Conservation (phyloP, 2,888 invertebrate species). For the Sinodicranocentrus sp. region DNA sequence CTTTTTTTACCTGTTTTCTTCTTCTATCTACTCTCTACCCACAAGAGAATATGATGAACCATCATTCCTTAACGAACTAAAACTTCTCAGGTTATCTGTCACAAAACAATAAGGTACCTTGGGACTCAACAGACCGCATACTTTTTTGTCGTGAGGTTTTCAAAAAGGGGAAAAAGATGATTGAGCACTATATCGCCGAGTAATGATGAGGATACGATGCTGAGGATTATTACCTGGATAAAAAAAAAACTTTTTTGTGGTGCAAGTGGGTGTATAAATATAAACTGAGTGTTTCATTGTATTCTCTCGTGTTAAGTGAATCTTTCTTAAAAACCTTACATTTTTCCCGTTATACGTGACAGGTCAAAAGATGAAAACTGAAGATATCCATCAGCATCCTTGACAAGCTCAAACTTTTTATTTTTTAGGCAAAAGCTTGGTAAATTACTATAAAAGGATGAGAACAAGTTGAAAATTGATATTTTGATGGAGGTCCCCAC, state of each 20-base stretch:
- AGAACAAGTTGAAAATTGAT: slow-evolving; percentile 74
- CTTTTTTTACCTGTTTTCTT: slow-evolving; percentile 44
- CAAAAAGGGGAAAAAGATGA: slow-evolving; percentile 52
- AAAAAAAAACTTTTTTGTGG: not conserved
- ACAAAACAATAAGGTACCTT: slow-evolving; percentile 68
- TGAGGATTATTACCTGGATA: not conserved
- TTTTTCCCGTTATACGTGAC: slow-evolving; percentile 65
- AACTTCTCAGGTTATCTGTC: slow-evolving; percentile 69
- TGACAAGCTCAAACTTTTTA: slow-evolving; percentile 1
- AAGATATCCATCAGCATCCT: slow-evolving; percentile 28
- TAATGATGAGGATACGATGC: slow-evolving; percentile 42
- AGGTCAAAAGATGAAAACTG: slow-evolving; percentile 72
- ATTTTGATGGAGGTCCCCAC: slow-evolving; percentile 72
- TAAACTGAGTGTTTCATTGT: not conserved
- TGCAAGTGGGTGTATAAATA: slow-evolving; percentile 36
- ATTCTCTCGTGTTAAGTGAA: slow-evolving; percentile 46
- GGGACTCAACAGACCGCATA: slow-evolving; percentile 32
- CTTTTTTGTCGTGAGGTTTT: slow-evolving; percentile 14
- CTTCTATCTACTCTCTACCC: too few species aligned
- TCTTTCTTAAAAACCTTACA: slow-evolving; percentile 19
- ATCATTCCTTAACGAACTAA: slow-evolving; percentile 67
- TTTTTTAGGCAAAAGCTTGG: slow-evolving; percentile 6
- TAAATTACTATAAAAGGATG: slow-evolving; percentile 41
- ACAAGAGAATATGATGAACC: slow-evolving; percentile 55
- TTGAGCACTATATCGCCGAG: slow-evolving; percentile 62